phyloP scores from a whole-genome alignment of 2,797 vertebrate genomes.

The Rhodeus uyekii region DNA sequence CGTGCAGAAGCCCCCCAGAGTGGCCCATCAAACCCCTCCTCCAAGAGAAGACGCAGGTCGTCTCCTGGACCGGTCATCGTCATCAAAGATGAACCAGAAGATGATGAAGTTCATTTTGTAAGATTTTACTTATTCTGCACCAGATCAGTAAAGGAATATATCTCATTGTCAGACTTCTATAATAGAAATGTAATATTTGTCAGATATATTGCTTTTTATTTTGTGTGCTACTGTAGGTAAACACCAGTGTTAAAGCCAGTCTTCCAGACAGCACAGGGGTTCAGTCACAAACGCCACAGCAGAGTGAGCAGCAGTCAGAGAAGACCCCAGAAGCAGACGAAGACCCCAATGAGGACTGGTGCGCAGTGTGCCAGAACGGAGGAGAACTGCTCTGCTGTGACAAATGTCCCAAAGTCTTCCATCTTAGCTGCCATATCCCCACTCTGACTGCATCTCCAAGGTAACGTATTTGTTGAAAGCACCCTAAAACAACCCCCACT shows the following conservation, averaged over 20 bases:
- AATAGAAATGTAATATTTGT: not conserved
- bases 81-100: constrained; percentile 83
- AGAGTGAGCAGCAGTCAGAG: constrained; percentile 56
- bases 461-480: constrained; percentile 62
- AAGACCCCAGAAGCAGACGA: constrained; percentile 72
- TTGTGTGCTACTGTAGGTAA: constrained; percentile 65
- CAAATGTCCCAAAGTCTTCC: constrained; percentile 96
- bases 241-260: constrained; percentile 73
- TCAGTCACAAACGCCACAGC: constrained; percentile 68
- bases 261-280: constrained; percentile 80
- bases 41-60: constrained; percentile 71
- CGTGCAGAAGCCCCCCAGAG: constrained; percentile 61
- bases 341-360: constrained; percentile 95
- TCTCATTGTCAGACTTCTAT: not conserved
- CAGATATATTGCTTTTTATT: not conserved
- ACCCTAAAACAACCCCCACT: not conserved
- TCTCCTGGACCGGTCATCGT: constrained; percentile 81
- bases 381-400: constrained; percentile 96
- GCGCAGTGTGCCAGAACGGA: constrained; percentile 97
- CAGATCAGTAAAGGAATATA: not conserved
- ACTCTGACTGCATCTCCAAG: constrained; percentile 91
- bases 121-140: constrained; percentile 45
- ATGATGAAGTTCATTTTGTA: constrained; percentile 81
- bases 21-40: constrained; percentile 58
- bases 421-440: constrained; percentile 94